phyloP scores from a whole-genome alignment of 2,888 invertebrate species.

The Meandrusa payeni region DNA sequence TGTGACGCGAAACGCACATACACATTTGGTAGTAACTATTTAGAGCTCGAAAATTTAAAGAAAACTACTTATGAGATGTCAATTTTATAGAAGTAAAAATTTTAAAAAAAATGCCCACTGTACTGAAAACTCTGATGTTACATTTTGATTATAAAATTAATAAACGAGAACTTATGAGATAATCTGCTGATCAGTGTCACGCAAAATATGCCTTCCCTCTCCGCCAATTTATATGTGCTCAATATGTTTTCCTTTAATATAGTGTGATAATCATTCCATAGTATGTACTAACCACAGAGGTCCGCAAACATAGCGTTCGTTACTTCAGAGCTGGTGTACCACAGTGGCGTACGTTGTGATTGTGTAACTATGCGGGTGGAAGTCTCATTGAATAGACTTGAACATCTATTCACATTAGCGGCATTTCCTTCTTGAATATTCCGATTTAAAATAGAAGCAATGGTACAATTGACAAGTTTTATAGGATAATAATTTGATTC shows the following conservation, averaged over 20 bases:
- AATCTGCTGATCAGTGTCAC: background rate
- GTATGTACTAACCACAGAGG: background rate
- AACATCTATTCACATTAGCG: constrained; percentile 17
- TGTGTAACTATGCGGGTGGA: constrained; percentile 4
- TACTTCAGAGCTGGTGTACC: background rate
- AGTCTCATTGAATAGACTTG: constrained; percentile 6
- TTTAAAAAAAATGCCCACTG: constrained; percentile 6
- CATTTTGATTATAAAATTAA: background rate
- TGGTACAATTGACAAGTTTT: no score
- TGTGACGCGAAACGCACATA: constrained; percentile 21
- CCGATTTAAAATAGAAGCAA: background rate
- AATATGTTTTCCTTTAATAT: constrained; percentile 17
- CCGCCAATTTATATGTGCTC: constrained; percentile 18
- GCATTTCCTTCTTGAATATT: background rate
- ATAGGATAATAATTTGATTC: no score
- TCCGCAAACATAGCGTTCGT: background rate
- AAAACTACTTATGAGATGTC: constrained; percentile 23
- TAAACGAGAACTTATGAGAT: background rate
- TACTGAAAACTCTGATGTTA: constrained; percentile 6
- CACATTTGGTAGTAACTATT: constrained; percentile 7
- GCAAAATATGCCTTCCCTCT: constrained; percentile 14
- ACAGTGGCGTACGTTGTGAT: no score
- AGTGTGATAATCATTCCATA: constrained; percentile 20
- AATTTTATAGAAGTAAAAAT: constrained; percentile 20
- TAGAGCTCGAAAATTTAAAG: constrained; percentile 3